Evolutionary conservation across 1,140 invertebrate species (phyloP), one percentile per base, ranked within the genome.

Genomic region (Limonius californicus): DNA sequence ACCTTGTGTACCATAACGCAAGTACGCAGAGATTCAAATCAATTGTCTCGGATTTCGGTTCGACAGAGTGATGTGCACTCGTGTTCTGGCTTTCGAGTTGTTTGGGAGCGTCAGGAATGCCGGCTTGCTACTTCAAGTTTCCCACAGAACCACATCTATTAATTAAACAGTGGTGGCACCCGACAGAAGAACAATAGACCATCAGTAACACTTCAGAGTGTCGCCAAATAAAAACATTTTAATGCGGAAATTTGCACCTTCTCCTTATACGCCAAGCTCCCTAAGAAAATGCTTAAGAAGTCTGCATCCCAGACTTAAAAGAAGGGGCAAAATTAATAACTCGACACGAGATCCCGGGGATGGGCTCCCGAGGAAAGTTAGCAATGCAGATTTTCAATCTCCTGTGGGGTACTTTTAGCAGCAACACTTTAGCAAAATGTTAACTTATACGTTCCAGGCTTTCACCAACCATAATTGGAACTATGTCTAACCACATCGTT

Each of bases 21-120:
- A 39, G 35, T 39, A 39, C 35, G 35, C n/a, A 50, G 16, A 45
- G 45, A 50, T 50, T 19, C 45, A 50, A 50, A 50, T 50, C 45
- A 50, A 50, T 50, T 50, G 14, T 50, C 45, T 50, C 16, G 45
- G 20, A 18, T 18, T 50, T 50, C 35, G 47, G 14, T 50, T 19
- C 47, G 57, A 23, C 57, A 45, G 57, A 27, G 43, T 61, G 47
- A 61, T 61, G 59, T 61, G 59, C 59, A 61, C 30, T 30, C 23
- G 59, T 54, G 47, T 61, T 53, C 50, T 61, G 59, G 59, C 21
- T 61, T 61, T 54, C 47, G 47, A 45, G 53, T 32, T 47, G 50
- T 39, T 42, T 45, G 32, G 59, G 59, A 54, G 54, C 59, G 59
- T 15, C 30, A 32, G 19, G 59, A 61, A 61, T 61, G 59, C 19